Conservation (phyloP, 1,140 invertebrate species). For the Pomacea maculata region DNA sequence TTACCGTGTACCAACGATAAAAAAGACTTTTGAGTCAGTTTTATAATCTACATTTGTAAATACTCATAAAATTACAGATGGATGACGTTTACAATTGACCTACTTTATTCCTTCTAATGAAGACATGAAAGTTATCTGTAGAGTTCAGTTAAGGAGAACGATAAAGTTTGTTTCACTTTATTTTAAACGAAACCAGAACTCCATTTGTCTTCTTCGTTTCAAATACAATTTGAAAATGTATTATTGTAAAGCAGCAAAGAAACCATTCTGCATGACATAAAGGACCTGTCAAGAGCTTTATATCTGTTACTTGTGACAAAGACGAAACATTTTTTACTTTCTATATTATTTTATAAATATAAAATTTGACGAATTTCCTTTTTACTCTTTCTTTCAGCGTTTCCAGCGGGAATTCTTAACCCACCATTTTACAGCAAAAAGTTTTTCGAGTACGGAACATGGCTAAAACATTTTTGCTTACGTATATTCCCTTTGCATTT, state of each 20-base stretch:
- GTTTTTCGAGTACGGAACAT: conserved; percentile 67
- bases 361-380: not conserved
- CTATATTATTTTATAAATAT: not conserved
- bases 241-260: not conserved
- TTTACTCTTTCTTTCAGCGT: conserved; percentile 47
- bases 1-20: too few species aligned
- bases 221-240: conserved; percentile 57
- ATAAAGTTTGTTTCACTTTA: too few species aligned
- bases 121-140: too few species aligned
- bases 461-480: not conserved
- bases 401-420: conserved; percentile 75
- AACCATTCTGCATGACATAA: too few species aligned
- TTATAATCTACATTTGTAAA: too few species aligned
- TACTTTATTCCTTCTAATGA: too few species aligned
- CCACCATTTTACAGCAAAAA: conserved; percentile 71
- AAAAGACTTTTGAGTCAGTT: too few species aligned
- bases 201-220: too few species aligned
- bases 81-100: too few species aligned
- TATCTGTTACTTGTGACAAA: not conserved
- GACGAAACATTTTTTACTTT: not conserved
- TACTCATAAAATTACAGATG: too few species aligned
- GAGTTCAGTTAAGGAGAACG: too few species aligned
- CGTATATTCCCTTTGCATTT: not conserved
- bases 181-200: too few species aligned
- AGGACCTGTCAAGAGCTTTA: not conserved